Base-by-base conservation (phyloP, 2,113 vertebrate species). In the Urocolius indicus region DNA sequence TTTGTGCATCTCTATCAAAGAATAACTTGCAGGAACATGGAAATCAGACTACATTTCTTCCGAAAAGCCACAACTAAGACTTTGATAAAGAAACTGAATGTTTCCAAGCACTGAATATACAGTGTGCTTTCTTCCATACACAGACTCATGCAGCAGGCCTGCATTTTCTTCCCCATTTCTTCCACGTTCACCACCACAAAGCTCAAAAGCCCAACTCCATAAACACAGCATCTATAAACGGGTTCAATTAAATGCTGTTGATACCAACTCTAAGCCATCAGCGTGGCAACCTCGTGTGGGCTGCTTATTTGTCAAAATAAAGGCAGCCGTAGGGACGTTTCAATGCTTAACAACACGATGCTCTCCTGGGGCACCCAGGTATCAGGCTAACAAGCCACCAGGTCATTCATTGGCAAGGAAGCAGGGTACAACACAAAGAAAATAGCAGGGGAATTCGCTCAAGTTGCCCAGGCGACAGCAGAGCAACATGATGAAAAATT, bases 391-490 rank as follows among this genome's bases (percentile, higher is more conserved):
- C 52, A 67, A 97, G 96, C 86, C 93, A 84, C 89, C 92, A n/a
- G 65, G 88, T 96, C 94, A 92, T 91, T 96, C 93, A 92, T 73
- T 94, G 94, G 77, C 87, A 94, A 43, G 73, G 66, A 96, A 91
- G 51, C 38, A 49, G 91, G 79, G 85, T 87, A 90, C 55, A 95
- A 95, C 90, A 96, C 95, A 97, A 97, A 96, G 95, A 94, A 97
- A 97, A 98, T 91, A 96, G 90, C 94, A 95, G 90, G 94, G 95
- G 96, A 97, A 97, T 97, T 92, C 17, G 71, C 91, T 45, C 23
- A 14, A 97, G 96, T 98, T 98, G 94, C 96, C 96, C 95, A 95
- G 96, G 97, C 86, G 87, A 98, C 97, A 82, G 93, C 59, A 96
- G 95, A 98, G 93, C 86, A 94, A 96, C 91, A 87, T 55, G 72